Evolutionary conservation across 2,113 vertebrate genomes (phyloP).

Genomic region (Ariopsis seemanni): DNA sequence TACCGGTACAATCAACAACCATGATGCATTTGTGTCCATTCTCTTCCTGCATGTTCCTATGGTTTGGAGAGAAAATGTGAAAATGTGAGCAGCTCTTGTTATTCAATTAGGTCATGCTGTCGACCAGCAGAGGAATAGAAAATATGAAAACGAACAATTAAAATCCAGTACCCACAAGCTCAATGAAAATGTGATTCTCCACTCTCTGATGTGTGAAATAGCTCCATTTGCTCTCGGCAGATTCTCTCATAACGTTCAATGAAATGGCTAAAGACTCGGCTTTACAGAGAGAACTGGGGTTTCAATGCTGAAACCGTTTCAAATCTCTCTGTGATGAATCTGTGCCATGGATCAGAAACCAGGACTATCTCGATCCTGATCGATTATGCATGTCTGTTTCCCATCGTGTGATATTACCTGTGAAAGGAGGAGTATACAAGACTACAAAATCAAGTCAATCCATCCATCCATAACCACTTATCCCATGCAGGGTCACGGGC

Average conservation of each 20-base stretch:
- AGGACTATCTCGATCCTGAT: neutral
- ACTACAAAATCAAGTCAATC: neutral
- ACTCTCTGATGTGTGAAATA: slow-evolving; percentile 14
- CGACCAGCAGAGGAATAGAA: slow-evolving; percentile 32
- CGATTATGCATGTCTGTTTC: neutral
- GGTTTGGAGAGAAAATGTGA: neutral
- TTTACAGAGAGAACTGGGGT: neutral
- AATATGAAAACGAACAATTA: slow-evolving; percentile 42
- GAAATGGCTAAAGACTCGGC: slow-evolving; percentile 7
- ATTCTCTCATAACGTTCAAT: slow-evolving; percentile 27
- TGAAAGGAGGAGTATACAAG: neutral
- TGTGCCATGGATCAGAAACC: neutral
- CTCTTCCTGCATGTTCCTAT: neutral
- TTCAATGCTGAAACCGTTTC: neutral
- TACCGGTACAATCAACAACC: neutral
- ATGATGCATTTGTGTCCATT: slow-evolving; percentile 5
- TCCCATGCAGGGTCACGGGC: too few species aligned
- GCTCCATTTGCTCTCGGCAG: slow-evolving; percentile 14
- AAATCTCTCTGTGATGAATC: neutral
- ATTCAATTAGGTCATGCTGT: slow-evolving; percentile 38
- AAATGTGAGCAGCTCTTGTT: neutral
- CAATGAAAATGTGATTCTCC: slow-evolving; percentile 31
- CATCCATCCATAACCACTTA: too few species aligned
- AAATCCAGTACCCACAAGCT: slow-evolving; percentile 18
- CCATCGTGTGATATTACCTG: neutral